phyloP scores from a whole-genome alignment of 2,797 vertebrate genomes.

The Enteromius fasciolatus region DNA sequence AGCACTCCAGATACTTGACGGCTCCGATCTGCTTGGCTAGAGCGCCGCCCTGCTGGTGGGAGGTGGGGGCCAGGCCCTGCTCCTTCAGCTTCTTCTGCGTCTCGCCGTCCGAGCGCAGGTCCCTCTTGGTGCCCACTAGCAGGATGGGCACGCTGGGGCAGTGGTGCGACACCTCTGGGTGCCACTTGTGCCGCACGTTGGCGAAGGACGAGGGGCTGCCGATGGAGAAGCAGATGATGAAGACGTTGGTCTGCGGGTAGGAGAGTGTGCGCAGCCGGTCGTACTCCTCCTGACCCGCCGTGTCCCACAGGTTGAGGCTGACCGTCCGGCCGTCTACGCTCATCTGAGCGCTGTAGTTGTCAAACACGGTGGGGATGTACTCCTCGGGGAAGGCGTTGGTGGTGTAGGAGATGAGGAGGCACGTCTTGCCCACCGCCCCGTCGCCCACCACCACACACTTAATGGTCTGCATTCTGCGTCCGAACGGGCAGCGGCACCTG shows the following conservation, averaged over 20 bases:
- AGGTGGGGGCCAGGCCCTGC: slow-evolving; percentile 88
- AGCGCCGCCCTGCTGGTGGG: slow-evolving; percentile 87
- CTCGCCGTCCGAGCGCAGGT: slow-evolving; percentile 86
- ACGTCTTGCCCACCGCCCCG: slow-evolving; percentile 93
- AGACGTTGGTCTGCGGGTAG: slow-evolving; percentile 92
- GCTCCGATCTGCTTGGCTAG: slow-evolving; percentile 92
- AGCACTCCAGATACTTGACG: slow-evolving; percentile 95
- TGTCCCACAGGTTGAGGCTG: slow-evolving; percentile 95
- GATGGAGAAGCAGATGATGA: slow-evolving; percentile 94
- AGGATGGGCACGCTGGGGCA: slow-evolving; percentile 92
- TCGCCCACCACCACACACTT: slow-evolving; percentile 96
- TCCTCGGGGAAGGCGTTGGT: slow-evolving; percentile 94
- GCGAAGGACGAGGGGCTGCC: slow-evolving; percentile 92
- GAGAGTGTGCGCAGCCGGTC: slow-evolving; percentile 90
- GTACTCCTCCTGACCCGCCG: slow-evolving; percentile 93
- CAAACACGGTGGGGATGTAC: slow-evolving; percentile 94
- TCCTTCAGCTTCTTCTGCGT: slow-evolving; percentile 94
- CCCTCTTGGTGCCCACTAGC: slow-evolving; percentile 91
- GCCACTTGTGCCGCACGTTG: slow-evolving; percentile 94
- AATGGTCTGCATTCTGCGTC: slow-evolving; percentile 94
- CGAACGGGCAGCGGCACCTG: slow-evolving; percentile 80
- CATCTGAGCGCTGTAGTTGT: slow-evolving; percentile 96
- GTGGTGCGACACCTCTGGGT: slow-evolving; percentile 92
- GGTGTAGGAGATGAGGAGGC: slow-evolving; percentile 94
- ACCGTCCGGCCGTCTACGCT: slow-evolving; percentile 90